Percentiles rank a stretch among this genome's conserved stretches.
phyloP scores from a whole-genome alignment of 2,113 vertebrate species.

The Pelusios castaneus region DNA sequence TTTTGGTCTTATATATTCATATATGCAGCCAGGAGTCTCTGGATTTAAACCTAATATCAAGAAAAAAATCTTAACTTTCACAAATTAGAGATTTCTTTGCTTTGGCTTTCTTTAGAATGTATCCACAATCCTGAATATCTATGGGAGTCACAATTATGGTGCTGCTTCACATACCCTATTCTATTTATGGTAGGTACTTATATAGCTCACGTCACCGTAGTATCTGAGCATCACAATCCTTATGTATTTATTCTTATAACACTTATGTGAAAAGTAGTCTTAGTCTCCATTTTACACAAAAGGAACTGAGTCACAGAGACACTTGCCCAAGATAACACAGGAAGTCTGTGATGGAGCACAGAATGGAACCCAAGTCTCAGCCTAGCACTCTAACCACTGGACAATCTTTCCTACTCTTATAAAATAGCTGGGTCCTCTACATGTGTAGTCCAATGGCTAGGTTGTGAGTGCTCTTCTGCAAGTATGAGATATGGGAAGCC shows the following conservation, averaged over 20 bases:
- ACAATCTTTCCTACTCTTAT: background rate
- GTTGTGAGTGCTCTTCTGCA: background rate
- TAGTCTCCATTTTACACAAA: background rate
- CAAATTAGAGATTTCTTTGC: background rate
- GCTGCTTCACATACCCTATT: background rate
- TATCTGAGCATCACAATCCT: background rate
- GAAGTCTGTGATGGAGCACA: background rate
- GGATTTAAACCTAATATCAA: background rate
- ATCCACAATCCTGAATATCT: background rate
- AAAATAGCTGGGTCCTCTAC: background rate
- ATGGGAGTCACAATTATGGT: background rate
- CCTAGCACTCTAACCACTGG: background rate
- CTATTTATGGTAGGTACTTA: background rate
- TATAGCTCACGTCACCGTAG: background rate
- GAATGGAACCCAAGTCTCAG: background rate
- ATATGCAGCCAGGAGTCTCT: background rate
- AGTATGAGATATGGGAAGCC: background rate
- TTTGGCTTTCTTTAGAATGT: background rate
- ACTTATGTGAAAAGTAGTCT: conserved; percentile 1
- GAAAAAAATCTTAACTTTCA: background rate
- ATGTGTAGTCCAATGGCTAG: background rate
- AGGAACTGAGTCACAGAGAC: conserved; percentile 5
- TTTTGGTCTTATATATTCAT: background rate
- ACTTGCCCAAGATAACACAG: background rate
- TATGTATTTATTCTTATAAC: background rate